Percentiles rank a stretch among this genome's conserved stretches.
Conservation (phyloP, 2,797 vertebrate genomes). For the Dipus sagitta region DNA sequence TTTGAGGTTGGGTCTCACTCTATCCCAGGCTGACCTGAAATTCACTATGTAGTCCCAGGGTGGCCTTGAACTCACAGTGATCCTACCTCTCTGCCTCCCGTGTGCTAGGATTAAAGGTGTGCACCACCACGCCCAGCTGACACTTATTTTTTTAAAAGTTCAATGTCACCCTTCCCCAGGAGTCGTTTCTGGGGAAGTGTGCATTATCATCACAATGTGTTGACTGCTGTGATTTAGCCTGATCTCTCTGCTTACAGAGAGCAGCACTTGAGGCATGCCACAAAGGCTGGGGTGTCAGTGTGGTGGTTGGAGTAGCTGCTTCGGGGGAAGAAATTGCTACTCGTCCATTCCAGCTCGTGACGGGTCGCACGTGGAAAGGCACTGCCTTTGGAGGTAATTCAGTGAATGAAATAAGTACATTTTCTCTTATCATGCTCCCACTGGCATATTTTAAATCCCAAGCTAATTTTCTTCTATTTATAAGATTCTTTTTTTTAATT, state of each 20-base stretch:
- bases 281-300: slow-evolving; percentile 95
- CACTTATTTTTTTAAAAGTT: too few species aligned
- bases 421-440: neutral
- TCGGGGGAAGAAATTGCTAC: slow-evolving; percentile 91
- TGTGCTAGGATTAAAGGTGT: too few species aligned
- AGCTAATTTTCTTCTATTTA: neutral
- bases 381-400: slow-evolving; percentile 94
- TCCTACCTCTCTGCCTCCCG: too few species aligned
- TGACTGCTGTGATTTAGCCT: neutral
- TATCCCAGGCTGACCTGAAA: too few species aligned
- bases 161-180: too few species aligned
- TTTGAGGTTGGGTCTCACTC: too few species aligned
- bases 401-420: neutral
- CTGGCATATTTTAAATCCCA: neutral
- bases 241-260: slow-evolving; percentile 86
- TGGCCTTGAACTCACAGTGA: too few species aligned
- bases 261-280: slow-evolving; percentile 94
- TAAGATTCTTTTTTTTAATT: too few species aligned
- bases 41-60: too few species aligned
- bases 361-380: slow-evolving; percentile 96
- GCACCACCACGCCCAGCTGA: too few species aligned
- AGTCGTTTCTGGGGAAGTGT: neutral
- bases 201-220: neutral
- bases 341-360: slow-evolving; percentile 93
- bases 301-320: slow-evolving; percentile 94